Evolutionary conservation across 2,888 invertebrate genomes (phyloP).

Genomic region (Dryobotodes eremita): DNA sequence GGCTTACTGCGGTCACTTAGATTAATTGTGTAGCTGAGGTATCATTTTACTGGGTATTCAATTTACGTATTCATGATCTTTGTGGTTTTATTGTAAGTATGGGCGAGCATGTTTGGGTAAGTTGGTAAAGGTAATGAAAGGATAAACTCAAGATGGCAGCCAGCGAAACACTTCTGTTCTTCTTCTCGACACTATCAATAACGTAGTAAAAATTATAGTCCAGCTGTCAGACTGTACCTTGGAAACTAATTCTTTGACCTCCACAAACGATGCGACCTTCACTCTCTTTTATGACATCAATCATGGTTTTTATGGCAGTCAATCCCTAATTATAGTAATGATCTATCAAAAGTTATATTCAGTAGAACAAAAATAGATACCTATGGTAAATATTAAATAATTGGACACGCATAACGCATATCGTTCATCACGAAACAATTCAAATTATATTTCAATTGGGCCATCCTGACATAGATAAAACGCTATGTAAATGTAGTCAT

Average conservation of each 20-base stretch:
- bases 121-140: background rate
- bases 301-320: background rate
- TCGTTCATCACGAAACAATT: conserved; percentile 27
- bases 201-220: background rate
- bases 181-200: background rate
- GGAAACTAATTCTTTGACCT: background rate
- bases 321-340: background rate
- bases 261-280: background rate
- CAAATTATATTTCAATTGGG: conserved; percentile 41
- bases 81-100: conserved; percentile 5
- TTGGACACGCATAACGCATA: background rate
- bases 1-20: conserved; percentile 53
- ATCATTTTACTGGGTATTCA: conserved; percentile 37
- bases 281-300: background rate
- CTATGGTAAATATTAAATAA: conserved; percentile 8
- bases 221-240: too few relatives aligned
- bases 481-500: conserved; percentile 31
- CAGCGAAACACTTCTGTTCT: background rate
- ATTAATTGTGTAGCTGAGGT: conserved; percentile 55
- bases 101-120: background rate
- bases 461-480: conserved; percentile 29
- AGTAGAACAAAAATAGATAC: background rate
- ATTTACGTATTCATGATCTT: conserved; percentile 31
- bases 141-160: background rate
- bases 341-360: conserved; percentile 14